These are phyloP conservation scores for Cyanoderma ruficeps DNA, from an alignment of 2,113 vertebrate species.

Conservation along the genomic window DNA sequence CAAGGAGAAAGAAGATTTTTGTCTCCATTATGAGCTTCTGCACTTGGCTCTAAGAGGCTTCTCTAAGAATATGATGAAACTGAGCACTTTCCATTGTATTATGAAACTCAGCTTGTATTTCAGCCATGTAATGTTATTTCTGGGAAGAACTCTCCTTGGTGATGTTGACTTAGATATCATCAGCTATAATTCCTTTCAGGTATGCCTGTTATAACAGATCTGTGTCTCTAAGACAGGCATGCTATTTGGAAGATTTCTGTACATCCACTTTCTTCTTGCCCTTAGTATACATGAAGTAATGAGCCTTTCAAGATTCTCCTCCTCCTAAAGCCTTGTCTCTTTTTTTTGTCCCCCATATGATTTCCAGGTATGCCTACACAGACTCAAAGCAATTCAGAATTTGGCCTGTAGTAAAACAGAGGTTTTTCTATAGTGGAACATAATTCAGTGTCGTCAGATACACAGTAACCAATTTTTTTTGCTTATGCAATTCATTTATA, in stretches of 20 bases:
- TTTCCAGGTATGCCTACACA: not conserved
- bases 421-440: not conserved
- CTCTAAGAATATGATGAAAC: not conserved
- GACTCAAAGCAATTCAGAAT: not conserved
- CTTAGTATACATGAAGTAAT: not conserved
- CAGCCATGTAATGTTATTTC: not conserved
- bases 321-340: not conserved
- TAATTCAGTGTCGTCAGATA: not conserved
- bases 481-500: not conserved
- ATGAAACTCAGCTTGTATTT: not conserved
- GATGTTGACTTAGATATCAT: not conserved
- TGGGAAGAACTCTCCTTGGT: not conserved
- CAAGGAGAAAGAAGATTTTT: not conserved
- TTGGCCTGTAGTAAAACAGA: not conserved
- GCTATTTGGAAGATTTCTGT: not conserved
- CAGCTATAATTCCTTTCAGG: not conserved
- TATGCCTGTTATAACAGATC: not conserved
- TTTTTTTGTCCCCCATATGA: not conserved
- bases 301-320: not conserved
- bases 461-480: not conserved
- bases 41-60: not conserved
- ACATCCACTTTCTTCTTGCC: not conserved
- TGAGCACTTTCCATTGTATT: rapidly evolving
- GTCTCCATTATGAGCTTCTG: not conserved
- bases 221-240: not conserved